These are phyloP conservation scores for Neotoma lepida DNA, from an alignment of 2,113 vertebrate genomes.

Conservation along the genomic window DNA sequence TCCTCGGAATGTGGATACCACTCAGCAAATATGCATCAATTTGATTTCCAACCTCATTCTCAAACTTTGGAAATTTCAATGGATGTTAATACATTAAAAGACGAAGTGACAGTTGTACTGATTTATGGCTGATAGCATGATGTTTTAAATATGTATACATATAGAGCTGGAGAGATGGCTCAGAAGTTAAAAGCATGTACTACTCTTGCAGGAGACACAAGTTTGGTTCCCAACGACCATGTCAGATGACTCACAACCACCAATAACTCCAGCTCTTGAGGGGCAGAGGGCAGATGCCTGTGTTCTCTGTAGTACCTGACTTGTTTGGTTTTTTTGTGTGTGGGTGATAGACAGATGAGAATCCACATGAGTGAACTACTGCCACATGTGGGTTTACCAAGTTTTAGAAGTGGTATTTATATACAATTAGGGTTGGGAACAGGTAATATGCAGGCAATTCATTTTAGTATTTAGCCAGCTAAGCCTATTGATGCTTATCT, in stretches of 20 bases:
- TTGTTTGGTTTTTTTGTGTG: background rate
- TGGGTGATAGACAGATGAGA: conserved; percentile 5
- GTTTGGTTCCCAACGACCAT: background rate
- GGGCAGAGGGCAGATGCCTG: no score
- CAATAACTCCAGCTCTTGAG: no score
- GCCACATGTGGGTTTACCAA: background rate
- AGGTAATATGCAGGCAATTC: background rate
- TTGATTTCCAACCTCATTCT: background rate
- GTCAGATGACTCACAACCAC: background rate
- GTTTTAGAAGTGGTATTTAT: background rate
- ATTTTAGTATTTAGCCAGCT: background rate
- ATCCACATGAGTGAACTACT: background rate
- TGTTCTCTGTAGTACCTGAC: background rate
- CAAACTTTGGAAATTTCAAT: background rate
- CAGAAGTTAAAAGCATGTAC: background rate
- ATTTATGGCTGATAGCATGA: background rate
- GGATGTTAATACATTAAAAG: background rate
- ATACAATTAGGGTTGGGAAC: background rate
- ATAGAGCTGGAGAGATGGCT: background rate
- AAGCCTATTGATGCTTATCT: background rate
- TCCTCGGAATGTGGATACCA: background rate
- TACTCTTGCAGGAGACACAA: background rate
- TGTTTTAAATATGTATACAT: background rate
- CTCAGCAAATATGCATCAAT: background rate
- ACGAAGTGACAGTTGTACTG: background rate